Evolutionary conservation across 1,140 invertebrate species (phyloP).

Genomic region (Bombus difficillimus): DNA sequence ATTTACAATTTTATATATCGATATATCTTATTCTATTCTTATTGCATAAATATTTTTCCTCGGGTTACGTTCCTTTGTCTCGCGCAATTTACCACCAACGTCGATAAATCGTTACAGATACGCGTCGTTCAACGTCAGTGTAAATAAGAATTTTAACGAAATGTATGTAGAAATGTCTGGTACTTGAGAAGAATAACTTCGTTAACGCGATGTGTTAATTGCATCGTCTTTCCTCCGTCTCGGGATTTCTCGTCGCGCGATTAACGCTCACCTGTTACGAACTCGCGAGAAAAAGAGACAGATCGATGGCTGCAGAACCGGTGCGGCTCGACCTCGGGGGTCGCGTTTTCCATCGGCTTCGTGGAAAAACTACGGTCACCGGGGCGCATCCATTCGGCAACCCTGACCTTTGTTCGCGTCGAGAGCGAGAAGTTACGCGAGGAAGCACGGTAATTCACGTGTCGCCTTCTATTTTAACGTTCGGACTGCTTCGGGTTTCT

Average conservation of each 20-base stretch:
- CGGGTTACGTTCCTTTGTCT: no score
- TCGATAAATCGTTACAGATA: no score
- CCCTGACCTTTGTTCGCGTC: constrained; percentile 31
- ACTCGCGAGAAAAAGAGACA: not conserved
- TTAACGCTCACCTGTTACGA: not conserved
- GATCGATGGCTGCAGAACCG: not conserved
- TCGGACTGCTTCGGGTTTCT: not conserved
- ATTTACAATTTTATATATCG: no score
- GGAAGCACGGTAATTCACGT: constrained; percentile 14
- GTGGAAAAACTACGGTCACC: not conserved
- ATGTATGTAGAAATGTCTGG: no score
- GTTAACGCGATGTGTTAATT: no score
- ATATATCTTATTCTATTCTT: no score
- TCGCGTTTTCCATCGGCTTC: not conserved
- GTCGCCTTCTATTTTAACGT: constrained; percentile 15
- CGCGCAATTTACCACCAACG: no score
- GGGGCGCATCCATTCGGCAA: not conserved
- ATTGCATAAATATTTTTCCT: no score
- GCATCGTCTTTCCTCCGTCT: no score
- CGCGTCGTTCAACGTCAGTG: no score
- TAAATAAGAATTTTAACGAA: no score
- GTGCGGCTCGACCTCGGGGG: not conserved
- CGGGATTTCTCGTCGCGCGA: not conserved
- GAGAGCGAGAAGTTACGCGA: not conserved
- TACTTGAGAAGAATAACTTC: no score